Evolutionary conservation across 2,888 invertebrate genomes (phyloP).

Genomic region (Zelleria hepariella): DNA sequence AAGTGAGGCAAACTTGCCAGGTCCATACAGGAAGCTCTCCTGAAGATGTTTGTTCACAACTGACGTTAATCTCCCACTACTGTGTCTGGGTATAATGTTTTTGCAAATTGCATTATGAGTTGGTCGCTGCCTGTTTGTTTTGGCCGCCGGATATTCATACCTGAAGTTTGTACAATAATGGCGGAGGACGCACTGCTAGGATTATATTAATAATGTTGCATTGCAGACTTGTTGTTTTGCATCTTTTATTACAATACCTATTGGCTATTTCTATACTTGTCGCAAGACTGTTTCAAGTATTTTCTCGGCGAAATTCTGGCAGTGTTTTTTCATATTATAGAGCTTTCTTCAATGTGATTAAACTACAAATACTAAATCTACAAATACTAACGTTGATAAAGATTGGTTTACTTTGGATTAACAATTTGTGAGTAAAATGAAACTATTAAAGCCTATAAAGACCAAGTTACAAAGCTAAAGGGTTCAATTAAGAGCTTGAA

Average conservation of each 20-base stretch:
- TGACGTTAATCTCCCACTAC: constrained; percentile 11
- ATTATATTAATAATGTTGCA: constrained; percentile 6
- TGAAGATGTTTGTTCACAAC: constrained; percentile 11
- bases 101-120: constrained; percentile 49
- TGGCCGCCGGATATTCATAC: constrained; percentile 28
- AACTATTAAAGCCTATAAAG: not conserved
- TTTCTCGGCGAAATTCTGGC: too few species aligned
- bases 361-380: too few species aligned
- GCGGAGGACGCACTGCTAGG: constrained; percentile 2
- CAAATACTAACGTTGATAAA: too few species aligned
- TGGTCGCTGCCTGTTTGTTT: constrained; percentile 22
- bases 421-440: too few species aligned
- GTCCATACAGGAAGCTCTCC: not conserved
- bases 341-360: too few species aligned
- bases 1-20: not conserved
- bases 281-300: not conserved
- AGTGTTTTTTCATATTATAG: too few species aligned
- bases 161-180: constrained; percentile 12
- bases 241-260: not conserved
- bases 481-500: not conserved
- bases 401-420: too few species aligned
- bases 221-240: constrained; percentile 2
- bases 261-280: not conserved
- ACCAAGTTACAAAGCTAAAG: not conserved
- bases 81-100: constrained; percentile 38